Conservation (phyloP, 1,140 invertebrate genomes). For the Hypothenemus hampei region DNA sequence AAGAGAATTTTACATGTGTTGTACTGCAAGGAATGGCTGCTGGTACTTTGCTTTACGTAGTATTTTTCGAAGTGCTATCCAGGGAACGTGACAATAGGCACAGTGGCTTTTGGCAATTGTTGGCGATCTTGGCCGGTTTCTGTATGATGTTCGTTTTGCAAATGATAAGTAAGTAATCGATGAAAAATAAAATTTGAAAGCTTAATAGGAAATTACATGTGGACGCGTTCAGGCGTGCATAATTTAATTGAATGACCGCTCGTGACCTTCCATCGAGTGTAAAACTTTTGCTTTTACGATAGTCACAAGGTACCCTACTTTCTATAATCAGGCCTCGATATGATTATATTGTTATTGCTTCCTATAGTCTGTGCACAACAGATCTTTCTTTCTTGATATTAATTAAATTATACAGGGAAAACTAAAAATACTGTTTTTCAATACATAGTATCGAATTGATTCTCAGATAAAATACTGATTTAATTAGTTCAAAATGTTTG, state of each 20-base stretch:
- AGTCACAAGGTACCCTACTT: conserved; percentile 6
- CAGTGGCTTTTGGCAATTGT: conserved; percentile 63
- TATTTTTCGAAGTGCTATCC: conserved; percentile 86
- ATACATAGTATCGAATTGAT: neutral
- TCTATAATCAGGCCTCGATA: neutral
- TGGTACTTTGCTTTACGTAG: conserved; percentile 83
- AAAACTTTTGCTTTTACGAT: conserved; percentile 1
- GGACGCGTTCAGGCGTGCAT: neutral
- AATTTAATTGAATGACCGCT: neutral
- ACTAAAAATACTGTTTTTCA: neutral
- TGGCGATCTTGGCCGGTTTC: conserved; percentile 69
- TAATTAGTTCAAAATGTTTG: neutral
- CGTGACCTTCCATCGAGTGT: neutral
- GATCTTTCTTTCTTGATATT: neutral
- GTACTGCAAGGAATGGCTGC: conserved; percentile 80
- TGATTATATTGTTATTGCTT: neutral
- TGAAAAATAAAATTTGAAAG: neutral
- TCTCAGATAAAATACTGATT: neutral
- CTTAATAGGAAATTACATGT: neutral
- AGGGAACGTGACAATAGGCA: conserved; percentile 64
- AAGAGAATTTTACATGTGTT: conserved; percentile 56
- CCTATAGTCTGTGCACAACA: neutral
- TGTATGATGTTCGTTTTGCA: conserved; percentile 72
- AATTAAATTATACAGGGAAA: neutral
- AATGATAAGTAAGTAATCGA: conserved; percentile 63